Evolutionary conservation across 2,113 vertebrate genomes (phyloP), one percentile per base, ranked within the genome.

Genomic region (Callaeas wilsoni): DNA sequence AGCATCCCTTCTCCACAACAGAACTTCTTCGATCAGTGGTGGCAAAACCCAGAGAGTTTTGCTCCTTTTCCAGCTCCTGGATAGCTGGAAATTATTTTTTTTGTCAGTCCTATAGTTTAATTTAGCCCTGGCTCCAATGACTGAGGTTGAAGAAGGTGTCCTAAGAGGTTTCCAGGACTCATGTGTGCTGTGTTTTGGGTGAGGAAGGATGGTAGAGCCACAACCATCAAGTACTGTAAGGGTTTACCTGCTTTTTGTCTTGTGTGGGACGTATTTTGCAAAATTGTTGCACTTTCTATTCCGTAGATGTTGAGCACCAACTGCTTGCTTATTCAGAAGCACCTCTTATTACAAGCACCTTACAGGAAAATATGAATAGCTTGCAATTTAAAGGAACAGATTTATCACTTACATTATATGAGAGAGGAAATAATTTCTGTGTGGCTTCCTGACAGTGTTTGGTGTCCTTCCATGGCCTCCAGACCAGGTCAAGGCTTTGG

Each of bases 361-460:
- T 97, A 87, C 94, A 97, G 97, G 95, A 96, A 96, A 96, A 95
- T 91, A 32, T 79, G 41, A 96, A 91, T 93, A 94, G 95, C 89
- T 96, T 96, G 59, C 82, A 80, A 92, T 97, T 87, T 94, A 87
- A 92, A 93, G 93, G 88, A 94, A 87, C 71, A 15, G 69, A 95
- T 95, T 93, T 91, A 89, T 93, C 88, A 85, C 44, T 95, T 84
- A 47, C 56, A 75, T 93, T 96, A 90, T 71, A 78, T 86, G 65
- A 29, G 90, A 89, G 75, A 96, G 96, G 97, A 96, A 97, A 93
- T 96, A 3, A 93, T 96, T 97, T 91, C 37, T 44, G 57, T 53
- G 80, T 73, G 14, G 73, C 94, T 98, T 97, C 97, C 97, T 94
- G 84, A 56, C 76, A 96, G 77, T 95, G 94, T 97, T 94, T 92